Conservation (phyloP, 2,797 vertebrate genomes). For the Sebastes itinus region DNA sequence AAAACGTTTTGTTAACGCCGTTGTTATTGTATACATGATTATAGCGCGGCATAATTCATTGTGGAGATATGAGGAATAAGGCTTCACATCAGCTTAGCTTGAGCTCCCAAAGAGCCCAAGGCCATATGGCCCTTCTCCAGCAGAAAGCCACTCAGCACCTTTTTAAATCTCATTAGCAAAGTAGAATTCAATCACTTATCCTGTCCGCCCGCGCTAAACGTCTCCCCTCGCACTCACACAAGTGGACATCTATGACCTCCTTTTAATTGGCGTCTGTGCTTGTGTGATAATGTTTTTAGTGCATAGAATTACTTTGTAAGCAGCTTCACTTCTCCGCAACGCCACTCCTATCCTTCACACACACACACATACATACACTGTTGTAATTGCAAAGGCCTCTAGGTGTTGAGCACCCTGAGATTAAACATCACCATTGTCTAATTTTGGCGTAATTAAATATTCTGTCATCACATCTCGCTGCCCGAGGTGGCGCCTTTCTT, state of each 20-base stretch:
- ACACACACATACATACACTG: neutral
- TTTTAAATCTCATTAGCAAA: slow-evolving; percentile 84
- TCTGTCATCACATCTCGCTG: slow-evolving; percentile 61
- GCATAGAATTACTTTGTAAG: slow-evolving; percentile 56
- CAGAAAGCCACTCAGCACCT: slow-evolving; percentile 77
- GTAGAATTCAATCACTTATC: slow-evolving; percentile 78
- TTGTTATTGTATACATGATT: slow-evolving; percentile 66
- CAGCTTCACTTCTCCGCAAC: slow-evolving; percentile 34
- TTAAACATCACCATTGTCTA: slow-evolving; percentile 72
- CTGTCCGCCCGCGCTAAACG: slow-evolving; percentile 64
- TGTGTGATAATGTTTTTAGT: slow-evolving; percentile 73
- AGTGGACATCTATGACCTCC: slow-evolving; percentile 76
- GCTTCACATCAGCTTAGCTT: slow-evolving; percentile 72
- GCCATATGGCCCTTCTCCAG: slow-evolving; percentile 76
- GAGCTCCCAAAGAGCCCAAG: slow-evolving; percentile 69
- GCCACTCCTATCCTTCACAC: slow-evolving; percentile 33
- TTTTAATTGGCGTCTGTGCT: slow-evolving; percentile 76
- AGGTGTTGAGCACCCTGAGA: slow-evolving; percentile 66
- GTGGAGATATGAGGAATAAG: slow-evolving; percentile 62
- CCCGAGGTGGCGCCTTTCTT: slow-evolving; percentile 66
- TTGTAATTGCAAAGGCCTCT: slow-evolving; percentile 64
- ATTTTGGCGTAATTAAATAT: slow-evolving; percentile 76
- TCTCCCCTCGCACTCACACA: slow-evolving; percentile 64
- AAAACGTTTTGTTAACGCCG: slow-evolving; percentile 54
- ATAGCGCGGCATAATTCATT: slow-evolving; percentile 59